phyloP scores from a whole-genome alignment of 2,113 vertebrate genomes.

The Trogon surrucura region DNA sequence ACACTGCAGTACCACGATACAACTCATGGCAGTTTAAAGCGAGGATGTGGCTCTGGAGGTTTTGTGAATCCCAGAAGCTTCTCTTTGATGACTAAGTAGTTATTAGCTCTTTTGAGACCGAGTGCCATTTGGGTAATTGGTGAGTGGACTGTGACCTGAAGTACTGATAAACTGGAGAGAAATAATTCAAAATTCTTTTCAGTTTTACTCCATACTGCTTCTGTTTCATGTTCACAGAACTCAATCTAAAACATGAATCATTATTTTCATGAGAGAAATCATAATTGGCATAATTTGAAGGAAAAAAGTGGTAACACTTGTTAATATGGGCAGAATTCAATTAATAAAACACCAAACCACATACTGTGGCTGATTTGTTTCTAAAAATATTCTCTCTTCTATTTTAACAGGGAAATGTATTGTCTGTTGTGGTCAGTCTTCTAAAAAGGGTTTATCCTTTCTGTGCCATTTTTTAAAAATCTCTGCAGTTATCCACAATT shows the following conservation, averaged over 20 bases:
- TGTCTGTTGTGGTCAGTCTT: not conserved
- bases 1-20: rapidly evolving
- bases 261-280: conserved; percentile 30
- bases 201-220: conserved; percentile 44
- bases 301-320: not conserved
- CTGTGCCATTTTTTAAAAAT: not conserved
- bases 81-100: conserved; percentile 48
- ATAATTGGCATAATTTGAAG: conserved; percentile 55
- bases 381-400: conserved; percentile 19
- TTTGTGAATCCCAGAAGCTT: not conserved
- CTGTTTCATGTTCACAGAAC: conserved; percentile 54
- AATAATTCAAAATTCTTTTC: conserved; percentile 47
- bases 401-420: not conserved
- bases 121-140: conserved; percentile 43
- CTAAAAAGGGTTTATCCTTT: not conserved
- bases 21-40: not conserved
- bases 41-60: not conserved
- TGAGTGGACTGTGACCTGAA: conserved; percentile 57
- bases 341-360: conserved; percentile 44
- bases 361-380: conserved; percentile 11
- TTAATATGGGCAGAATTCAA: conserved; percentile 54
- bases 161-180: conserved; percentile 32
- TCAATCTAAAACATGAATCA: conserved; percentile 40
- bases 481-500: not conserved
- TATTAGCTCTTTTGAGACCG: not conserved